These are phyloP conservation scores for Champsocephalus esox DNA, from an alignment of 2,797 vertebrate species.

Conservation along the genomic window DNA sequence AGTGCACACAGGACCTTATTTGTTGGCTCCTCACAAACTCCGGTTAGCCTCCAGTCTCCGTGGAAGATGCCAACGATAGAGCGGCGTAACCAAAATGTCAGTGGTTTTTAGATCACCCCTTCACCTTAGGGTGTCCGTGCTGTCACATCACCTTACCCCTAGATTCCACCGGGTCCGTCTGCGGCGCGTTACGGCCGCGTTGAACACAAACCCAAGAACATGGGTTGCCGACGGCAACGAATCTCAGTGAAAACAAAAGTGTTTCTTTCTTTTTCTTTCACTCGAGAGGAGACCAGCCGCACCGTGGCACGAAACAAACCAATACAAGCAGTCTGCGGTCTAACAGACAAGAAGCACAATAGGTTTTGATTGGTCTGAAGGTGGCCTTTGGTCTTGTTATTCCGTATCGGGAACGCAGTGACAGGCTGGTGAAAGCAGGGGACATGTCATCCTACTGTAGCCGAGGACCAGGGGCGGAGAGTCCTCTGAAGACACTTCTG, in stretches of 20 bases:
- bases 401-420: conserved; percentile 41
- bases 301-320: conserved; percentile 15
- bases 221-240: conserved; percentile 24
- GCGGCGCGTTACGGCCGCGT: too few species aligned
- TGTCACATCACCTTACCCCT: not conserved
- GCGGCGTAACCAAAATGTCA: not conserved
- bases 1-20: not conserved
- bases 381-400: conserved; percentile 56
- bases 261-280: conserved; percentile 6
- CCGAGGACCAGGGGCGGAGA: not conserved
- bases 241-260: conserved; percentile 23
- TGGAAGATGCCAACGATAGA: not conserved
- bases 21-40: not conserved
- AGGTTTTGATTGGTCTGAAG: conserved; percentile 52
- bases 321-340: conserved; percentile 13
- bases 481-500: not conserved
- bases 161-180: too few species aligned
- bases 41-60: too few species aligned
- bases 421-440: conserved; percentile 43
- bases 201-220: conserved; percentile 6
- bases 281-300: conserved; percentile 4
- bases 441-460: conserved; percentile 17
- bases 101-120: not conserved
- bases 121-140: not conserved
- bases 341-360: conserved; percentile 52